Conservation (phyloP, 2,888 invertebrate species). For the Tetragonula carbonaria region DNA sequence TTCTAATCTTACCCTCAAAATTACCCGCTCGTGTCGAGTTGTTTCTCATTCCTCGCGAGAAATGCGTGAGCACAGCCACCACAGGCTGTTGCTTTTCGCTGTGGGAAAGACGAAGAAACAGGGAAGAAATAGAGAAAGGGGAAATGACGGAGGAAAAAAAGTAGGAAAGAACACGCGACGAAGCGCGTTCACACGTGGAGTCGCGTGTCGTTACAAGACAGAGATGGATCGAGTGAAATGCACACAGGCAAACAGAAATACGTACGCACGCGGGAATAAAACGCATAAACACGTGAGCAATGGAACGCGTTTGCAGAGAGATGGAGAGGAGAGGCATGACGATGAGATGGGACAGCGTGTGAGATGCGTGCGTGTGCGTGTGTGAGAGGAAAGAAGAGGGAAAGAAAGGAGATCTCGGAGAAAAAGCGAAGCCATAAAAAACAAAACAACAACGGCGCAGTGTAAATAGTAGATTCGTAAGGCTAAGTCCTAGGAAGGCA, state of each 20-base stretch:
- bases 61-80: too few species aligned
- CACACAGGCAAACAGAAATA: neutral
- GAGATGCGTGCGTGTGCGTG: constrained; percentile 27
- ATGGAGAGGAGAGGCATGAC: neutral
- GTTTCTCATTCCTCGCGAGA: neutral
- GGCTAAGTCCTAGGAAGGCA: constrained; percentile 65
- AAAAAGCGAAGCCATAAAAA: neutral
- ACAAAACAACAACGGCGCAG: constrained; percentile 35
- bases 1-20: neutral
- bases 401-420: constrained; percentile 3
- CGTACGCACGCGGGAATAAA: neutral
- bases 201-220: constrained; percentile 11
- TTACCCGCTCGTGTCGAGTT: neutral
- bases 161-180: neutral
- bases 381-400: neutral
- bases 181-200: neutral
- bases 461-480: constrained; percentile 72
- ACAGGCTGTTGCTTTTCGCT: neutral
- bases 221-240: neutral
- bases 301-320: neutral
- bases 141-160: neutral
- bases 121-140: too few species aligned
- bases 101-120: neutral
- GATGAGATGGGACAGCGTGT: constrained; percentile 17
- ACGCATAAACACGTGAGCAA: neutral